A percentile compares a stretch with the other conserved stretches of the same genome.
phyloP scores from a whole-genome alignment of 2,888 invertebrate species.

The Sarcophaga variegata region DNA sequence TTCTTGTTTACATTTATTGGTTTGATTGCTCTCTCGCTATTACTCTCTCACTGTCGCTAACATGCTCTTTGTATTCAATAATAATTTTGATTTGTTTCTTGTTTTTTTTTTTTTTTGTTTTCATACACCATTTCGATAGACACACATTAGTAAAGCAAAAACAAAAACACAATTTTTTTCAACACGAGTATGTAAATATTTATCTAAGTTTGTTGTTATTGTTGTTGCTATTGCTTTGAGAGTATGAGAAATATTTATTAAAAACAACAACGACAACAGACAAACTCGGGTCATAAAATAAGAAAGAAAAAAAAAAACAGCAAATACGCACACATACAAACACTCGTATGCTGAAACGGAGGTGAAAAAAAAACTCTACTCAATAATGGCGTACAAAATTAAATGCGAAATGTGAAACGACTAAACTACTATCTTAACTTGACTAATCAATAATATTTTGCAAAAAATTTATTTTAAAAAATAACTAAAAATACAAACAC shows the following conservation, averaged over 20 bases:
- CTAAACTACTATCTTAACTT: conserved; percentile 41
- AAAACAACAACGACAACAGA: conserved; percentile 26
- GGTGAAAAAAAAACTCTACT: neutral
- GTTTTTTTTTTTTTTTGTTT: conserved; percentile 1
- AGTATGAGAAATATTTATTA: conserved; percentile 20
- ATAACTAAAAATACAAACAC: conserved; percentile 34
- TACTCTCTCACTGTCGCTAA: conserved; percentile 20
- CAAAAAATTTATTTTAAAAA: conserved; percentile 59
- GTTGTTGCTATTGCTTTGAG: conserved; percentile 28
- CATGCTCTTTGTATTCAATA: conserved; percentile 21
- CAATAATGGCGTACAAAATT: conserved; percentile 25
- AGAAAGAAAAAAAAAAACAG: neutral
- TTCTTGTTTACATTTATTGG: conserved; percentile 9
- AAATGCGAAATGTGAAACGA: conserved; percentile 68
- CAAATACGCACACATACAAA: conserved; percentile 4
- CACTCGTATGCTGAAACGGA: neutral
- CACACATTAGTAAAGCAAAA: conserved; percentile 13
- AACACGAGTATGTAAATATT: conserved; percentile 64
- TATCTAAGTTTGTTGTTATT: conserved; percentile 57
- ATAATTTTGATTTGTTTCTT: neutral
- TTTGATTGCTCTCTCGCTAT: neutral
- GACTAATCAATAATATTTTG: conserved; percentile 79
- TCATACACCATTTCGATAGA: conserved; percentile 8
- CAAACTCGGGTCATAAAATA: neutral
- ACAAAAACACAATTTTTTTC: conserved; percentile 16